Conservation (phyloP, 2,113 vertebrate genomes). For the Dolichallabes microphthalmus region DNA sequence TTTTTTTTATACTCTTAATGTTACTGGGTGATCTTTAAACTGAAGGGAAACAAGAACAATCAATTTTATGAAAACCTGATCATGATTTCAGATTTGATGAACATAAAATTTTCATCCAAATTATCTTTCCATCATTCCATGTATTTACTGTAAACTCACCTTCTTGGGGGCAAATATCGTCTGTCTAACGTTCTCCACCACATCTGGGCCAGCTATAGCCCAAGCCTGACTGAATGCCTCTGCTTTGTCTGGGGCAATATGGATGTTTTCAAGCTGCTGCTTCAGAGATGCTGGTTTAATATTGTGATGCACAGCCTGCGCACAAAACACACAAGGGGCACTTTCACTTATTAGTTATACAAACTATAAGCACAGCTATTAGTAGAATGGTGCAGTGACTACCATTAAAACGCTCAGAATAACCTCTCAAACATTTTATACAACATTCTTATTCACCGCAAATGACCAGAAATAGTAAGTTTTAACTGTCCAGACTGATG, state of each 20-base stretch:
- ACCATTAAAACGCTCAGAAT: neutral
- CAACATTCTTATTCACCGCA: neutral
- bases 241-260: slow-evolving; percentile 79
- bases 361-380: neutral
- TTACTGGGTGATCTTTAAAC: neutral
- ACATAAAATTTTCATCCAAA: no score
- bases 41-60: neutral
- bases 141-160: slow-evolving; percentile 67
- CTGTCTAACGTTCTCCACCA: slow-evolving; percentile 85
- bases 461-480: neutral
- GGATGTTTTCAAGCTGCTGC: slow-evolving; percentile 84
- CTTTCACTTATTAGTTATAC: neutral
- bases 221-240: slow-evolving; percentile 84
- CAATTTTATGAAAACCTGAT: no score
- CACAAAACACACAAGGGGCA: neutral
- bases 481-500: neutral
- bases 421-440: neutral
- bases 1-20: neutral
- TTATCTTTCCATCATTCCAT: no score
- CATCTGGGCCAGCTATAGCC: slow-evolving; percentile 82
- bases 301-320: slow-evolving; percentile 89
- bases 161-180: slow-evolving; percentile 86
- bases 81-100: neutral
- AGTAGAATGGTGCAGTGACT: no score
- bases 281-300: slow-evolving; percentile 82